A percentile compares a stretch with the other conserved stretches of the same genome.
These are phyloP conservation scores for Austrofundulus limnaeus DNA, from an alignment of 2,113 vertebrate genomes.

Conservation along the genomic window DNA sequence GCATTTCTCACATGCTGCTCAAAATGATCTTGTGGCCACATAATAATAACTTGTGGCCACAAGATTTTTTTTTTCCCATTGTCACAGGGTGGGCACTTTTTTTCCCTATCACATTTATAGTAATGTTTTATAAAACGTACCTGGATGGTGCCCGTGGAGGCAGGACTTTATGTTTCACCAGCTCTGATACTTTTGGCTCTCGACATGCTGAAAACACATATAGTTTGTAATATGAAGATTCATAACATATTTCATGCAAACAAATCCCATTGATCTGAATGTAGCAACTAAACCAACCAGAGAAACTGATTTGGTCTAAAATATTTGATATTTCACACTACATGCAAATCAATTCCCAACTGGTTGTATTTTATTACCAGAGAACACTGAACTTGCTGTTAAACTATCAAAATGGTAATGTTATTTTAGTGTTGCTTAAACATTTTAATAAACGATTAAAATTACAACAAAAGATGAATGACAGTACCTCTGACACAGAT, in stretches of 20 bases:
- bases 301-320: no score
- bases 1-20: no score
- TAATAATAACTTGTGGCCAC: no score
- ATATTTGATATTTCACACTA: not conserved
- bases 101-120: not conserved
- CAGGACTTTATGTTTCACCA: conserved; percentile 90
- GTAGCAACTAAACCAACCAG: not conserved
- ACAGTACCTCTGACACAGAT: conserved; percentile 78
- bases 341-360: no score
- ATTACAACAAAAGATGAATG: not conserved
- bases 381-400: no score
- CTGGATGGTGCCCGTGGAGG: conserved; percentile 87
- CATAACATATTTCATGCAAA: not conserved
- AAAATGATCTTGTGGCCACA: no score
- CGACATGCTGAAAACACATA: conserved; percentile 83
- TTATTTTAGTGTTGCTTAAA: no score
- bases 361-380: no score
- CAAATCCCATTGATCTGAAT: not conserved
- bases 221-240: not conserved
- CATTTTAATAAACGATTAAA: not conserved
- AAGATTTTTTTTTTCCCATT: no score
- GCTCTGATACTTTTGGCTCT: conserved; percentile 93
- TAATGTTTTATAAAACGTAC: conserved; percentile 61
- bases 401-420: no score
- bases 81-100: no score